Base-by-base conservation (phyloP, 2,888 invertebrate species). In the Drosophila macrospina region DNA sequence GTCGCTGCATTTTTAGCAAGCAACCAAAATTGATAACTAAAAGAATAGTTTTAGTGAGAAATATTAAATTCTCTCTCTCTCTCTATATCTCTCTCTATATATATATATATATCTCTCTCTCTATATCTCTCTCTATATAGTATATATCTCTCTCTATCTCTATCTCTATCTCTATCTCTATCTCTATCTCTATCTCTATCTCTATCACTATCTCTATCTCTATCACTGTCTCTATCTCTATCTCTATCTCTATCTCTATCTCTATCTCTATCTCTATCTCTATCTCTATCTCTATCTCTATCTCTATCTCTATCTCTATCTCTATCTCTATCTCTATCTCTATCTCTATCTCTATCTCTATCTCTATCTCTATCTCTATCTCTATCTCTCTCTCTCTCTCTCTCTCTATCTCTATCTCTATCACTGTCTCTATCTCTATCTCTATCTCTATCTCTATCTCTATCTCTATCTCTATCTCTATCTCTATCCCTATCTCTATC, bases 1-100 rank as follows among this genome's bases (percentile, higher is more conserved):
- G 48, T 41, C 39, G 44, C 39, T 55, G 37, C 51, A 44, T 67
- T 55, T 54, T 44, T 54, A 48, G 26, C 24, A 28, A 26, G n/a
- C 34, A 37, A 16, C 50, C 42, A 16, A 13, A n/a, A 24, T n/a
- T 48, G 13, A 10, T 42, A 13, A 20, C 30, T 16, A 0, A n/a
- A n/a, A n/a, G n/a, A n/a, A n/a, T n/a, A n/a, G n/a, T n/a, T n/a
- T n/a, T n/a, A n/a, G n/a, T n/a, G n/a, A n/a, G n/a, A n/a, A n/a
- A n/a, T n/a, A n/a, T n/a, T n/a, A n/a, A n/a, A n/a, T n/a, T 32
- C 11, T 11, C 11, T 4, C 8, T 5, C 37, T 37, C 8, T 4
- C 10, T 20, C 20, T 20, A 0, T 39, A 1, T 16, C 4, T 20
- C 20, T 20, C 20, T 20, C 20, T 20, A 1, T 20, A 1, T 20